Percentiles rank a stretch among this genome's conserved stretches.
Evolutionary conservation across 1,140 invertebrate genomes (phyloP).

Genomic region (Ceratina japonica): DNA sequence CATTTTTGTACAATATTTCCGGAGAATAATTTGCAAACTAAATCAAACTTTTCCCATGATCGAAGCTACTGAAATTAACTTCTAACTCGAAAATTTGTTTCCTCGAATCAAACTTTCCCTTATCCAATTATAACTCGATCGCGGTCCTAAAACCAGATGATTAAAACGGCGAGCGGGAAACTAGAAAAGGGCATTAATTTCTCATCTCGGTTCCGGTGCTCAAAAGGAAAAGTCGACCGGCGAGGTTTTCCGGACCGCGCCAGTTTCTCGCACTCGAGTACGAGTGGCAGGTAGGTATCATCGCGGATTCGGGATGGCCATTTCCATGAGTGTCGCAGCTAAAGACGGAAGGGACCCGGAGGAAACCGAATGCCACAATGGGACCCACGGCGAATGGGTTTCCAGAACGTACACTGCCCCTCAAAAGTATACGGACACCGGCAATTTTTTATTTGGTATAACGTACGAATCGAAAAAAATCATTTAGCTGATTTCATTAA

Average conservation of each 20-base stretch:
- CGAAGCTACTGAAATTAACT: not conserved
- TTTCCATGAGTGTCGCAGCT: constrained; percentile 35
- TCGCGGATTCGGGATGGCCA: constrained; percentile 30
- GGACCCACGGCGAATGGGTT: constrained; percentile 55
- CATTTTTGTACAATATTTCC: too few relatives aligned
- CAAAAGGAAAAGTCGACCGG: too few relatives aligned
- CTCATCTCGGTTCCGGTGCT: too few relatives aligned
- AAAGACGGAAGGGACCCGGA: constrained; percentile 48
- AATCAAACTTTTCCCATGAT: not conserved
- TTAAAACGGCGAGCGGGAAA: not conserved
- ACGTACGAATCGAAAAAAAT: too few relatives aligned
- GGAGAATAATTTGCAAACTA: not conserved
- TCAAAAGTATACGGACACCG: too few relatives aligned
- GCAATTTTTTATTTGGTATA: too few relatives aligned
- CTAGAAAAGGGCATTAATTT: too few relatives aligned
- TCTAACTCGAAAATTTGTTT: too few relatives aligned
- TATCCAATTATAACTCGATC: not conserved
- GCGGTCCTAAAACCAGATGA: not conserved
- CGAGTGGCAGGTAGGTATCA: constrained; percentile 14
- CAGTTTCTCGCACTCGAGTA: constrained; percentile 19
- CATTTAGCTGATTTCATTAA: too few relatives aligned
- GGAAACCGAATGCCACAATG: constrained; percentile 55
- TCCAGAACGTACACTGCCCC: constrained; percentile 8
- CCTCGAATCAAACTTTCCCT: not conserved
- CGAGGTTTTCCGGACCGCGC: not conserved